phyloP scores from a whole-genome alignment of 2,888 invertebrate species.

The Nemotelus pantherinus region DNA sequence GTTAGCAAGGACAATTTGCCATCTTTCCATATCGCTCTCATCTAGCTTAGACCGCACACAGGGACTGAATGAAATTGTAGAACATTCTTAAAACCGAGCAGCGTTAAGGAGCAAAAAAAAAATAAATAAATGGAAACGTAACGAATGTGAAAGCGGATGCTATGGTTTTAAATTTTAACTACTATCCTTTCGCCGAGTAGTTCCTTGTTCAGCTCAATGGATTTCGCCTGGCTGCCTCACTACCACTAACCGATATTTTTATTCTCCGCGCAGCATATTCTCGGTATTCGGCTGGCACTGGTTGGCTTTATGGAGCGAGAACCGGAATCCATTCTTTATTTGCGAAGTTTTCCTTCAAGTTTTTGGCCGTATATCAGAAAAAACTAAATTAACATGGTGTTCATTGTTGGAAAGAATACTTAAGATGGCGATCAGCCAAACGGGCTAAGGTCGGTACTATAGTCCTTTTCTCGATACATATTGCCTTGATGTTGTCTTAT shows the following conservation, averaged over 20 bases:
- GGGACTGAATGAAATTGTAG: too few species aligned
- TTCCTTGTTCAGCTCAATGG: slow-evolving; percentile 4
- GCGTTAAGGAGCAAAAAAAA: background rate
- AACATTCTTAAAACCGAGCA: background rate
- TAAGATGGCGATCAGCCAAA: slow-evolving; percentile 33
- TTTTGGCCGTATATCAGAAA: slow-evolving; percentile 28
- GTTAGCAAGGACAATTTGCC: slow-evolving; percentile 26
- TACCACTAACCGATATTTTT: background rate
- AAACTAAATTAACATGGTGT: slow-evolving; percentile 35
- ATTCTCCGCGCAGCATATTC: background rate
- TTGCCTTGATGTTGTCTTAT: background rate
- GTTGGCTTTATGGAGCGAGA: background rate
- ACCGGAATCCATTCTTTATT: slow-evolving; percentile 21
- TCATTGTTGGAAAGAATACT: slow-evolving; percentile 9
- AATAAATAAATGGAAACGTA: background rate
- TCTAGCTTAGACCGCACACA: too few species aligned
- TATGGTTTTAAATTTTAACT: background rate
- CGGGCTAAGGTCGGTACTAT: slow-evolving; percentile 36
- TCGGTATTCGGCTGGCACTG: background rate
- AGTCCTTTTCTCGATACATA: background rate
- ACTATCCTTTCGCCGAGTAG: background rate
- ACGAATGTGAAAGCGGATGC: background rate
- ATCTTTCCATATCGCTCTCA: background rate
- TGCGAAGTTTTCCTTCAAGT: slow-evolving; percentile 1
- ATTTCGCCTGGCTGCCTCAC: background rate